Evolutionary conservation across 2,888 invertebrate species (phyloP), one percentile per base, ranked within the genome.

Genomic region (Drosophila atripex): DNA sequence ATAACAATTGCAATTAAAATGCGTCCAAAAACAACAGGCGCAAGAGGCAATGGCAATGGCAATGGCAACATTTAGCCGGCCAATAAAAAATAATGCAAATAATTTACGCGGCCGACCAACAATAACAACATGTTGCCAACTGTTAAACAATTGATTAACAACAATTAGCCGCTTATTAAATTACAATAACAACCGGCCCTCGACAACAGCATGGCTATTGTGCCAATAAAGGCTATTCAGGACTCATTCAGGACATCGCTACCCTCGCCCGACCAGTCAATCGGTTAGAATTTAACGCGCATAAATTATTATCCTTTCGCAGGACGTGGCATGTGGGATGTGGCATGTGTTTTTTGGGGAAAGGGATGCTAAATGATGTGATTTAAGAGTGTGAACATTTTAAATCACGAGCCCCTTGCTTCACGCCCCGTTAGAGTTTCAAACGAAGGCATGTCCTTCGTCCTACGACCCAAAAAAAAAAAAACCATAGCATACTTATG

Each of bases 131-230:
- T 50, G 55, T 74, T 88, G 79, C 78, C 86, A 88, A 90, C 80
- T 89, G 88, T 90, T 88, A 86, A 84, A 89, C 89, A 90, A 89
- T 89, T 89, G 90, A 90, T 89, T 90, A 89, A 89, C 89, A 89
- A 80, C 90, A 89, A 89, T 89, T 89, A 89, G 88, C 89, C 86
- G 86, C 80, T 86, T 89, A 84, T 83, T 88, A 84, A 88, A 85
- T 77, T 75, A 80, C 80, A 90, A 77, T 75, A 86, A 88, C 80
- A 88, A 64, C 57, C 66, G 16, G 18, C 39, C 61, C 61, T 55
- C 63, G 45, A 39, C 54, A 80, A 80, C 78, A 86, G 71, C 55
- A 66, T 46, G 66, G 30, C 66, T 30, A 47, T 61, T 30, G 54
- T 30, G 51, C 70, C 70, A 65, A 64, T 65, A 53, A 65, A 65